Evolutionary conservation across 2,113 vertebrate genomes (phyloP).

Genomic region (Notarius lentiginosus): DNA sequence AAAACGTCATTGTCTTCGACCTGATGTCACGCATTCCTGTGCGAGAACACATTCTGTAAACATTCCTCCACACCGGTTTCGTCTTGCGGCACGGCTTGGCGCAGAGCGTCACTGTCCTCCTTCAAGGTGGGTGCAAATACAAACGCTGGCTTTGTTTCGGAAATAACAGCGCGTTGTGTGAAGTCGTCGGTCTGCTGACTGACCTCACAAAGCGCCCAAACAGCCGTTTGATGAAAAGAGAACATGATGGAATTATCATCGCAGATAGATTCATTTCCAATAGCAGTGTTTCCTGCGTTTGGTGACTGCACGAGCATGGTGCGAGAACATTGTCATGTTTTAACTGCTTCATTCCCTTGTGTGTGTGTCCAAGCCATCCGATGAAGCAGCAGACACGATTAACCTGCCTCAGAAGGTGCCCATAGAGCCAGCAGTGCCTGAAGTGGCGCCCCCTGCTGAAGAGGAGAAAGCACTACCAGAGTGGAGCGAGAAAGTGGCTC

Average conservation of each 20-base stretch:
- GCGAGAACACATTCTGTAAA: neutral
- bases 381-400: slow-evolving; percentile 75
- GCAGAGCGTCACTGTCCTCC: slow-evolving; percentile 10
- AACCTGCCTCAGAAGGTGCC: slow-evolving; percentile 86
- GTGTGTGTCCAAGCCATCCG: slow-evolving; percentile 72
- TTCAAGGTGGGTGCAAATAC: slow-evolving; percentile 23
- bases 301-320: neutral
- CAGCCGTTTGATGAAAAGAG: neutral
- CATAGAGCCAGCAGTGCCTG: slow-evolving; percentile 67
- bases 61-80: neutral
- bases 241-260: slow-evolving; percentile 5
- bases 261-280: neutral
- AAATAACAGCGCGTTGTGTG: slow-evolving; percentile 43
- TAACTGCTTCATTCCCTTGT: slow-evolving; percentile 31
- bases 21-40: neutral
- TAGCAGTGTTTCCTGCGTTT: neutral
- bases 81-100: neutral
- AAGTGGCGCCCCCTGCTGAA: slow-evolving; percentile 47
- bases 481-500: slow-evolving; percentile 96
- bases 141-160: slow-evolving; percentile 43
- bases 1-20: neutral
- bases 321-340: slow-evolving; percentile 7
- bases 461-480: slow-evolving; percentile 78
- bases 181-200: slow-evolving; percentile 30
- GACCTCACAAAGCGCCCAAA: slow-evolving; percentile 22